Evolutionary conservation across 2,888 invertebrate genomes (phyloP).

Genomic region (Dasysyrphus tricinctus): DNA sequence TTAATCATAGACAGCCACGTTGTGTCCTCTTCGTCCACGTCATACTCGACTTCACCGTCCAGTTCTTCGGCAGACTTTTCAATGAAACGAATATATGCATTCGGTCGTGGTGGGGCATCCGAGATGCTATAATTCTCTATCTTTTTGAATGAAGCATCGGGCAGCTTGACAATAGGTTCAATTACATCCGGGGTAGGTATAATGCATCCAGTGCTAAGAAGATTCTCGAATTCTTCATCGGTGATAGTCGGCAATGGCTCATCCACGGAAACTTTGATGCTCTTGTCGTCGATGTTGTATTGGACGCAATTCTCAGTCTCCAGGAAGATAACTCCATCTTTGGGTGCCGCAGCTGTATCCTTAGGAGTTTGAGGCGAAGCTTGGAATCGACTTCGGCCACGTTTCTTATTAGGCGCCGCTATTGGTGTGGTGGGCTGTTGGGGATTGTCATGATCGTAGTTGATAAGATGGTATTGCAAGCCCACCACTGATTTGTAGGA

Average conservation of each 20-base stretch:
- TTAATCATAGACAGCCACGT: constrained; percentile 97
- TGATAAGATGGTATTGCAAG: constrained; percentile 92
- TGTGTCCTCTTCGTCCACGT: constrained; percentile 98
- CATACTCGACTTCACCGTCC: constrained; percentile 97
- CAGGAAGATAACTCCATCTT: constrained; percentile 87
- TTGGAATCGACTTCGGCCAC: constrained; percentile 85
- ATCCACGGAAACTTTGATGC: constrained; percentile 87
- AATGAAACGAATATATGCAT: constrained; percentile 96
- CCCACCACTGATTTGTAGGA: constrained; percentile 94
- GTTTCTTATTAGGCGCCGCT: constrained; percentile 87
- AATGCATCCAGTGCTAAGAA: constrained; percentile 81
- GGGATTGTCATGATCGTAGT: constrained; percentile 93
- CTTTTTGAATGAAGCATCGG: constrained; percentile 88
- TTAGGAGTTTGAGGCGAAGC: constrained; percentile 81
- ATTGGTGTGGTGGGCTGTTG: constrained; percentile 86
- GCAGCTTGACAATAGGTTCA: constrained; percentile 85
- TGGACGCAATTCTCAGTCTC: constrained; percentile 94
- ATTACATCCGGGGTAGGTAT: constrained; percentile 80
- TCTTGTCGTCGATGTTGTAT: constrained; percentile 92
- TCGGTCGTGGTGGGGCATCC: constrained; percentile 92
- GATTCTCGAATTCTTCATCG: constrained; percentile 85
- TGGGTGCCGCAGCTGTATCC: constrained; percentile 79
- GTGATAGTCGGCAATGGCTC: constrained; percentile 89
- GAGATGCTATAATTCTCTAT: constrained; percentile 91
- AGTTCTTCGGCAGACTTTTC: constrained; percentile 97